Base-by-base conservation (phyloP, 1,140 invertebrate genomes). In the Drosophila trapezifrons region DNA sequence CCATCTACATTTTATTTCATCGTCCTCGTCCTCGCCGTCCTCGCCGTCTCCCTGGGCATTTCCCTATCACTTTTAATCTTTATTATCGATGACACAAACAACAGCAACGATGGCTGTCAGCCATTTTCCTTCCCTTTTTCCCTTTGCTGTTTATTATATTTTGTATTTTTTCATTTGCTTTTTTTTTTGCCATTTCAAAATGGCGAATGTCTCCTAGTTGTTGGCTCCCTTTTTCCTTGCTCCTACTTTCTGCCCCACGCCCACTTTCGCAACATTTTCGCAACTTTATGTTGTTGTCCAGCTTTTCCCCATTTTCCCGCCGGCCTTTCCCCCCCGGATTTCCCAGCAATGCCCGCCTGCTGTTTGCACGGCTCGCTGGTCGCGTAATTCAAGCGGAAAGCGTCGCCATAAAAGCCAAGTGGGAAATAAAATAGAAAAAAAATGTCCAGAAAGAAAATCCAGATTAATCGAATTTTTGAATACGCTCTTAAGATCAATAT, bases 351-450 rank as follows among this genome's bases (percentile, higher is more conserved):
- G 43, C 29, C 40, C 20, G 18, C 70, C 67, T 74, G 47, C 35
- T 64, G 69, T 57, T 70, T 63, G 71, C 67, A 80, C 52, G 67
- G 67, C 84, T 83, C 84, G 83, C 76, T 83, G 84, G 76, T 67
- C 72, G 59, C 80, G 76, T 80, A 87, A 89, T 87, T 87, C 83
- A 87, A 87, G 83, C 80, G 84, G 67, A 87, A 87, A 82, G 62
- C 78, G 83, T 78, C 83, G 84, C 76, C 79, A 79, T 89, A 87
- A 87, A 87, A 89, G 67, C 84, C 79, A 89, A 89, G 76, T 64
- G 72, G 59, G 49, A 52, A 42, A 42, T 38, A 42, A 63, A 63
- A 38, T 63, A 43, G 12, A 37, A 77, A 58, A 42, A 74, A 18
- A 25, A 54, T n/a, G n/a, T 40, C 13, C 15, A 20, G 17, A 10